phyloP scores from a whole-genome alignment of 2,113 vertebrate species.

The Pseudopipra pipra region DNA sequence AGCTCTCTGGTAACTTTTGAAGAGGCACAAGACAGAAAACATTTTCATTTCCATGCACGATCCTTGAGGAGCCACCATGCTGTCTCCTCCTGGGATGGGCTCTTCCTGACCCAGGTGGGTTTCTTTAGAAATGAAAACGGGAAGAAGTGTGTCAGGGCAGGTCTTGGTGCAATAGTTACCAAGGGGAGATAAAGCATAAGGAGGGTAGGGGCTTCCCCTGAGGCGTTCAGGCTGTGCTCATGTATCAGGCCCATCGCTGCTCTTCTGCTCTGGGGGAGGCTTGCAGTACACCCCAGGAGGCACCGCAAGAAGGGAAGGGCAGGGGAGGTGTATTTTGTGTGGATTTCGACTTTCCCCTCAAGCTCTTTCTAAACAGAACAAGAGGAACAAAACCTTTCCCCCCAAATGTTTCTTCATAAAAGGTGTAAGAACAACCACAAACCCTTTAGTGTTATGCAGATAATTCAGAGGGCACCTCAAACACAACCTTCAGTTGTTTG shows the following conservation, averaged over 20 bases:
- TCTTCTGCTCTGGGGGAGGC: background rate
- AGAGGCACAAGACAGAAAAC: background rate
- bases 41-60: accelerated
- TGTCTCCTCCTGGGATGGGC: background rate
- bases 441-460: background rate
- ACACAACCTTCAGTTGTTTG: background rate
- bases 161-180: background rate
- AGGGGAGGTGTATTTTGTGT: background rate
- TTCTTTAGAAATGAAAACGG: background rate
- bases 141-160: background rate
- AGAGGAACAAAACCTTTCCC: background rate
- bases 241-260: accelerated
- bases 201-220: background rate
- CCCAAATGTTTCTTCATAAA: background rate
- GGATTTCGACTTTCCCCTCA: background rate
- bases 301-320: background rate
- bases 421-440: background rate
- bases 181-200: background rate
- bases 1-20: background rate
- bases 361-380: background rate
- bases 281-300: background rate
- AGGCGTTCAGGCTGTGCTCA: accelerated
- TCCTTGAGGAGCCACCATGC: background rate
- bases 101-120: background rate
- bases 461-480: background rate